Conservation (phyloP, 2,113 vertebrate species). For the Xenotilapia leptura region DNA sequence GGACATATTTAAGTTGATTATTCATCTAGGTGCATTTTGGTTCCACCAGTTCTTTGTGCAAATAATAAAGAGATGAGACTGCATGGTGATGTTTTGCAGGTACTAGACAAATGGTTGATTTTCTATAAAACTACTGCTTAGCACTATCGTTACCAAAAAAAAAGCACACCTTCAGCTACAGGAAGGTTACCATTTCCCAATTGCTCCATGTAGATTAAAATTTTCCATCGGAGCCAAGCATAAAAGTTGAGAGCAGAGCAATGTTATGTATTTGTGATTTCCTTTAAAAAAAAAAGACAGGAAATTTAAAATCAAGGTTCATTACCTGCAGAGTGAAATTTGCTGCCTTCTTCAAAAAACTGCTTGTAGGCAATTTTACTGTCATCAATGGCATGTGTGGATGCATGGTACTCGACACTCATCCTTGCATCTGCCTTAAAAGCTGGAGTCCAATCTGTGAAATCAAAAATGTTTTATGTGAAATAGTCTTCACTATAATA, state of each 20-base stretch:
- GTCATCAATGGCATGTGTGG: constrained; percentile 1
- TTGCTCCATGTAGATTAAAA: not conserved
- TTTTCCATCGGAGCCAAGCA: no score
- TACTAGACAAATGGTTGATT: not conserved
- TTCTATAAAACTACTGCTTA: not conserved
- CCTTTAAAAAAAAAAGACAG: not conserved
- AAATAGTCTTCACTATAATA: not conserved
- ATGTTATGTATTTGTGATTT: not conserved
- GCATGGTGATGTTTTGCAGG: not conserved
- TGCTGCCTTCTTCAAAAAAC: not conserved
- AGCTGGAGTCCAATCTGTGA: not conserved
- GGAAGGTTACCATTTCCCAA: not conserved
- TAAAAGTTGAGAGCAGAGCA: not conserved
- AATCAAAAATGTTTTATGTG: not conserved
- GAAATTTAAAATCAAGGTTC: not conserved
- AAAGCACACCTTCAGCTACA: not conserved
- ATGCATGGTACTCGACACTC: constrained; percentile 7
- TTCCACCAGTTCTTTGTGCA: not conserved
- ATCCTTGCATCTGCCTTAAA: not conserved
- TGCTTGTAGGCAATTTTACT: constrained; percentile 16
- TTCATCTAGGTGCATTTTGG: not conserved
- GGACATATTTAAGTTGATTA: not conserved
- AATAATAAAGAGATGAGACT: not conserved
- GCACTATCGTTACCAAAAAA: not conserved
- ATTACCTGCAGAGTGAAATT: constrained; percentile 22